Conservation (phyloP, 2,888 invertebrate species). For the Rhimphoctona megacephalus region DNA sequence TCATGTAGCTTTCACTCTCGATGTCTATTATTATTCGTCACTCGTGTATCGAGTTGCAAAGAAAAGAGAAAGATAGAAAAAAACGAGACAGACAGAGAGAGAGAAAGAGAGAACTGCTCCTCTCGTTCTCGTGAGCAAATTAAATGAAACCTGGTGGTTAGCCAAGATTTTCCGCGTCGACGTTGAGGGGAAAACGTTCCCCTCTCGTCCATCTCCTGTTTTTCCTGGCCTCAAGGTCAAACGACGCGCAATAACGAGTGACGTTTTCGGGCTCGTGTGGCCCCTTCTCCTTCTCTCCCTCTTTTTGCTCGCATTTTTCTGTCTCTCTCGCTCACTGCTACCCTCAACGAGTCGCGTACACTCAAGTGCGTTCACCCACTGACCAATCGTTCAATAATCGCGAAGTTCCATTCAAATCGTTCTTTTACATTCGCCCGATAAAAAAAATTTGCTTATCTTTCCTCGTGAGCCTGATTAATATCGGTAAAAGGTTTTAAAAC, state of each 20-base stretch:
- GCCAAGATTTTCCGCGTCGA: slow-evolving; percentile 62
- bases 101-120: neutral
- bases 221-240: slow-evolving; percentile 74
- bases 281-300: neutral
- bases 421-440: neutral
- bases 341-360: neutral
- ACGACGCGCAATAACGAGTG: slow-evolving; percentile 58
- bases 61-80: neutral
- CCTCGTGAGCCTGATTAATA: neutral
- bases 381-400: slow-evolving; percentile 29
- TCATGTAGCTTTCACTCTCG: slow-evolving; percentile 13
- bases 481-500: neutral
- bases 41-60: slow-evolving; percentile 19
- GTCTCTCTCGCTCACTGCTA: slow-evolving; percentile 19
- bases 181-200: slow-evolving; percentile 26
- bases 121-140: slow-evolving; percentile 58
- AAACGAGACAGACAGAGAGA: neutral
- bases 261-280: slow-evolving; percentile 60
- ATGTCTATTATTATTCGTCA: slow-evolving; percentile 37
- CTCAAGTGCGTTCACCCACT: slow-evolving; percentile 37
- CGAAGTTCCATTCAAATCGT: neutral
- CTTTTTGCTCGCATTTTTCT: neutral
- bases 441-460: neutral
- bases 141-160: slow-evolving; percentile 67
- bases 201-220: slow-evolving; percentile 63